Base-by-base conservation (phyloP, 2,797 vertebrate species). In the Rousettus madagascariensis region DNA sequence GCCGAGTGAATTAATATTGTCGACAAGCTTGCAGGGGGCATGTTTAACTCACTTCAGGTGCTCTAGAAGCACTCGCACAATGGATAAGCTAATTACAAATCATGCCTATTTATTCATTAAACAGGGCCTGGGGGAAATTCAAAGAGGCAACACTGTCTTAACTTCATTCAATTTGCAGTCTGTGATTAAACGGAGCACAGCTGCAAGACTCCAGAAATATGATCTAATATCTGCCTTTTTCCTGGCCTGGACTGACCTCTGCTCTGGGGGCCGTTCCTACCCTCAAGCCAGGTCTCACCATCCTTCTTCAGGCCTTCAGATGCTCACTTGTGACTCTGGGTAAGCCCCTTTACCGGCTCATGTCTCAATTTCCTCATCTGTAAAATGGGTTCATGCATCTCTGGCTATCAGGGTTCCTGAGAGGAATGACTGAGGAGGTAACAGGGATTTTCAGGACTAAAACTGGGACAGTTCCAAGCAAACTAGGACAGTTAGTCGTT, bases 31-130 rank as follows among this genome's bases (percentile, higher is more conserved):
- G 97, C 77, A 51, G 97, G 97, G 96, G 97, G 97, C 95, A 55
- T 69, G 97, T 92, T 97, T 97, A 97, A 97, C 97, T 96, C 96
- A 63, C 97, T 95, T 97, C 97, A 97, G 97, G 97, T 97, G 96
- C 95, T 90, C 90, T 49, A 36, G 49, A 80, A 96, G 95, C 94
- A 12, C 49, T 82, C 30, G 0, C 89, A 92, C 95, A 78, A 85
- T 82, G 95, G 91, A 94, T 95, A 89, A 92, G 97, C 97, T 97
- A 96, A 97, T 97, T 97, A 92, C 97, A 95, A 97, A 97, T 96
- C 97, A 97, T 92, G 97, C 96, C 95, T 97, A 96, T 97, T 97
- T 97, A 96, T 97, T 97, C 96, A 95, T 97, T 96, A 95, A 97
- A 97, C 95, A 97, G 95, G 96, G 87, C 97, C 96, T 97, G 90